Percentiles rank a stretch among this genome's conserved stretches.
Conservation (phyloP, 2,888 invertebrate species). For the Dryocosmus kuriphilus region DNA sequence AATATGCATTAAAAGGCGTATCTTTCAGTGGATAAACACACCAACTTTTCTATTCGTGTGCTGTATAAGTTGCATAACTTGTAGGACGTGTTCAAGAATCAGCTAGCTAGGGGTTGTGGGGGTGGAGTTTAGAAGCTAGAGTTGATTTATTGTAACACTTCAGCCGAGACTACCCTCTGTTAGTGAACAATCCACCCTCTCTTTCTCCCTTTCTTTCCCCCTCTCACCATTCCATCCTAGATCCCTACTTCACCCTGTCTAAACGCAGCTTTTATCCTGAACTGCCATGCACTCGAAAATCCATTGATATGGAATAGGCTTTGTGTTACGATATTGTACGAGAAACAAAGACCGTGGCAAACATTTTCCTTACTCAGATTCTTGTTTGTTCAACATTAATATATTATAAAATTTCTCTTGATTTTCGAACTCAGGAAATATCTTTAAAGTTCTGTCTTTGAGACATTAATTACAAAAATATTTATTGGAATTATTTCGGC, state of each 20-base stretch:
- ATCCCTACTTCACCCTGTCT: conserved; percentile 34
- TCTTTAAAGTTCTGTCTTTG: too few relatives aligned
- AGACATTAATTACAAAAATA: too few relatives aligned
- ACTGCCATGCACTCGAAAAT: conserved; percentile 35
- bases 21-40: background rate
- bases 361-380: conserved; percentile 11
- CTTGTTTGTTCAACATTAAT: background rate
- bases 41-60: background rate
- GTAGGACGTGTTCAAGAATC: conserved; percentile 8
- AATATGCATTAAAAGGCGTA: background rate
- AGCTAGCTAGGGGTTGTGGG: conserved; percentile 20
- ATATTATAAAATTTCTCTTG: background rate
- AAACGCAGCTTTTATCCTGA: conserved; percentile 35
- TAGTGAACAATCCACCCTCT: conserved; percentile 33
- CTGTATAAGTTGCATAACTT: background rate
- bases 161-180: conserved; percentile 29
- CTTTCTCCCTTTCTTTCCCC: conserved; percentile 5
- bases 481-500: too few relatives aligned
- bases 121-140: conserved; percentile 19
- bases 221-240: conserved; percentile 21
- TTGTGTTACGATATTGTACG: conserved; percentile 13
- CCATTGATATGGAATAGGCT: conserved; percentile 30
- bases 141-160: conserved; percentile 41
- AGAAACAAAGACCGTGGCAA: conserved; percentile 26
- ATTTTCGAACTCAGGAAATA: background rate